Conservation (phyloP, 1,140 invertebrate species). For the Drosophila pallidifrons region DNA sequence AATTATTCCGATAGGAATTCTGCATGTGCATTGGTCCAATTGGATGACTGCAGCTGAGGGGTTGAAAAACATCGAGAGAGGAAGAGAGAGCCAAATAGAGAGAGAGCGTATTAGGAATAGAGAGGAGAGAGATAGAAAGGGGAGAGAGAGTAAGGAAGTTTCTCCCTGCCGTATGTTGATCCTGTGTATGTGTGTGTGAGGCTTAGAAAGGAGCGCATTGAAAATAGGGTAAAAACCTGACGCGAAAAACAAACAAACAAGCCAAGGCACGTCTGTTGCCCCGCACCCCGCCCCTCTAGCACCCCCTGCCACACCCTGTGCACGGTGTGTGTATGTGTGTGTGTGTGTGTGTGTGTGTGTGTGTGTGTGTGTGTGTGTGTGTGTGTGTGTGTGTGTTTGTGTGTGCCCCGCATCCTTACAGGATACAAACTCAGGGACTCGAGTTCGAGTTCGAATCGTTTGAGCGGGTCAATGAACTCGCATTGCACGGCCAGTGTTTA, state of each 20-base stretch:
- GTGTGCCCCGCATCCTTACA: too few relatives aligned
- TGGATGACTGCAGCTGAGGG: slow-evolving; percentile 38
- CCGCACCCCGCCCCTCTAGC: background rate
- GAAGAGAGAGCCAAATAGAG: background rate
- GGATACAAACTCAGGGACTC: background rate
- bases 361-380: too few relatives aligned
- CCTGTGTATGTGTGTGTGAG: slow-evolving; percentile 24
- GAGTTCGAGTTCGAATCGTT: slow-evolving; percentile 15
- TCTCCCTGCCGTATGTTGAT: slow-evolving; percentile 26
- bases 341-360: background rate
- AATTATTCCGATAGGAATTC: slow-evolving; percentile 26
- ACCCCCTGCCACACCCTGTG: background rate
- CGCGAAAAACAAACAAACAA: slow-evolving; percentile 78
- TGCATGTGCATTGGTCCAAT: slow-evolving; percentile 44
- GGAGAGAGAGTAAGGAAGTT: slow-evolving; percentile 2
- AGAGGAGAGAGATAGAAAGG: background rate
- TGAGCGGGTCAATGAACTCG: slow-evolving; percentile 66
- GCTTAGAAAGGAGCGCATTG: slow-evolving; percentile 60
- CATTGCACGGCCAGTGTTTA: slow-evolving; percentile 28
- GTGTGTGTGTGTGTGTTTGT: too few relatives aligned
- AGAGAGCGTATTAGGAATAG: background rate
- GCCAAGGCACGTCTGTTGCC: slow-evolving; percentile 30
- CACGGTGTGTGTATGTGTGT: background rate
- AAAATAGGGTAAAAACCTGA: slow-evolving; percentile 82
- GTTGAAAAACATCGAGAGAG: slow-evolving; percentile 49